Evolutionary conservation across 2,113 vertebrate species (phyloP).

Genomic region (Eulacestoma nigropectus): DNA sequence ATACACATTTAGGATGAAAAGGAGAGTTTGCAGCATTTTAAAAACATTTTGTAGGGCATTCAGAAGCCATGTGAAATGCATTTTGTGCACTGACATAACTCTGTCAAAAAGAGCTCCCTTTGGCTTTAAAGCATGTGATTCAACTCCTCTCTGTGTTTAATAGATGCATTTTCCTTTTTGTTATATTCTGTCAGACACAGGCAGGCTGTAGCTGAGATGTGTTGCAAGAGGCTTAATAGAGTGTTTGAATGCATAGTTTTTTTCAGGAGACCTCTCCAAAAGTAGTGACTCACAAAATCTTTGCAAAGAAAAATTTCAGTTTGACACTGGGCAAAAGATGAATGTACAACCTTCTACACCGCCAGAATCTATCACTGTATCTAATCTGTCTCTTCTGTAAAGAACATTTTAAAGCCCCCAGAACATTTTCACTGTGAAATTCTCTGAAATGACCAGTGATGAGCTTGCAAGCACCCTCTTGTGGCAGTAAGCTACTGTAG

Average conservation of each 20-base stretch:
- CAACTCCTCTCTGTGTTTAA: neutral
- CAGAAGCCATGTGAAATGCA: neutral
- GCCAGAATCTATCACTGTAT: neutral
- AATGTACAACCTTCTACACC: neutral
- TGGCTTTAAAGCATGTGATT: neutral
- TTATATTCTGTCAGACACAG: neutral
- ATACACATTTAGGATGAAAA: neutral
- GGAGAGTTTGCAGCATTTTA: neutral
- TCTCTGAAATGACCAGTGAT: neutral
- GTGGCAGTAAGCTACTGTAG: neutral
- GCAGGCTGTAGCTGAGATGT: neutral
- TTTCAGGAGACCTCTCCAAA: neutral
- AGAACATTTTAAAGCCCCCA: neutral
- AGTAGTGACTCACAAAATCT: neutral
- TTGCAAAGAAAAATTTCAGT: neutral
- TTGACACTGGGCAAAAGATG: neutral
- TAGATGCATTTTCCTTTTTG: neutral
- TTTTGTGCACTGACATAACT: neutral
- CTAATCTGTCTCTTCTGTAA: neutral
- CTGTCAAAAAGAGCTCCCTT: neutral
- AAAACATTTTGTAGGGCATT: neutral
- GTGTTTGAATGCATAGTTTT: neutral
- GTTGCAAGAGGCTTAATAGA: neutral
- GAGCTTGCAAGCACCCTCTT: slow-evolving; percentile 7
- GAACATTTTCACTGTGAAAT: neutral